Evolutionary conservation across 2,888 invertebrate genomes (phyloP).

Genomic region (Nemurella pictetii): DNA sequence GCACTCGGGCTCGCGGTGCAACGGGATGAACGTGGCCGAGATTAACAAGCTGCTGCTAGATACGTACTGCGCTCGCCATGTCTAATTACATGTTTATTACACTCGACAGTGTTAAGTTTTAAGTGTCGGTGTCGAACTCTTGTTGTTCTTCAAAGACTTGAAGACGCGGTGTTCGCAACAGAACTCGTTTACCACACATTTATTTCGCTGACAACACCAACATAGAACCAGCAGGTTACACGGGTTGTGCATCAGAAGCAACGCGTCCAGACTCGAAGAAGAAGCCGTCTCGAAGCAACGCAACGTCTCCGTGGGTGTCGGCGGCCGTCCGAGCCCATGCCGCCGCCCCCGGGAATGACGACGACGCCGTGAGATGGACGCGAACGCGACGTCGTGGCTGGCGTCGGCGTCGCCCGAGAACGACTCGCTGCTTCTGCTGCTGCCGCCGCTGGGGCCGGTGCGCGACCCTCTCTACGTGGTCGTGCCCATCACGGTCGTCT

Average conservation of each 20-base stretch:
- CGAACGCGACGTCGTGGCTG: background rate
- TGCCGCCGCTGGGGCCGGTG: conserved; percentile 5
- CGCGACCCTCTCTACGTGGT: conserved; percentile 64
- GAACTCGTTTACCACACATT: too few relatives aligned
- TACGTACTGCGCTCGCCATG: background rate
- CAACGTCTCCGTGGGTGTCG: background rate
- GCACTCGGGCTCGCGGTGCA: background rate
- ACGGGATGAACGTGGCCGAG: background rate
- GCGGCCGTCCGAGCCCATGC: background rate
- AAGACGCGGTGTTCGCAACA: too few relatives aligned
- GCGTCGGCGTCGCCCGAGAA: background rate
- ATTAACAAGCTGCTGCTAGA: background rate
- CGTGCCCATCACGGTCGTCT: conserved; percentile 68
- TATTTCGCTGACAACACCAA: too few relatives aligned
- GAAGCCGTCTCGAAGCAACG: background rate
- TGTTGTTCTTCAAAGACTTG: too few relatives aligned
- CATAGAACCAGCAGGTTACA: too few relatives aligned
- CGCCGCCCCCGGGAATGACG: background rate
- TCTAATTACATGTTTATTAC: background rate
- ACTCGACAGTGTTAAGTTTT: background rate
- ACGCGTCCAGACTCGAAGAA: too few relatives aligned
- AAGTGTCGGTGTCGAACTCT: too few relatives aligned
- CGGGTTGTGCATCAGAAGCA: too few relatives aligned
- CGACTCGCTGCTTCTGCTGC: background rate
- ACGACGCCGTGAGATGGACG: background rate